Evolutionary conservation across 2,888 invertebrate species (phyloP).

Genomic region (Beris morrisii): DNA sequence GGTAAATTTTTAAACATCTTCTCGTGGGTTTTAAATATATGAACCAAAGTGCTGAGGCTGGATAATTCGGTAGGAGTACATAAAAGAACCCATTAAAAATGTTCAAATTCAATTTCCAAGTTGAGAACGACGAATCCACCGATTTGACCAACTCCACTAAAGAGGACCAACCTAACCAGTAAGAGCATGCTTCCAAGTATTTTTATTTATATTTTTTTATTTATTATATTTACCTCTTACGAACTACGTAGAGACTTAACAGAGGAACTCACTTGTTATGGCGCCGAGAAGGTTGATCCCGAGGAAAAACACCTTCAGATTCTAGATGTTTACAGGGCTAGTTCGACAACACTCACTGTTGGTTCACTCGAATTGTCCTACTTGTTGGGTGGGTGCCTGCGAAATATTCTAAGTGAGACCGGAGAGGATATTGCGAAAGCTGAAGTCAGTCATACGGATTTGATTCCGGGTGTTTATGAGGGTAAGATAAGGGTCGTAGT

Average conservation of each 20-base stretch:
- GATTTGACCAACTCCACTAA: neutral
- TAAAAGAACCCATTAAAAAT: neutral
- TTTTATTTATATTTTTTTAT: neutral
- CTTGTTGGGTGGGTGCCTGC: slow-evolving; percentile 46
- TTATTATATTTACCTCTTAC: neutral
- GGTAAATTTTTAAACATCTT: neutral
- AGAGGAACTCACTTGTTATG: slow-evolving; percentile 10
- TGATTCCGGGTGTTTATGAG: slow-evolving; percentile 77
- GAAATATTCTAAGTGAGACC: slow-evolving; percentile 39
- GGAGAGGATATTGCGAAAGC: slow-evolving; percentile 55
- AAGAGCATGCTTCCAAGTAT: neutral
- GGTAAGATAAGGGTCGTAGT: slow-evolving; percentile 57
- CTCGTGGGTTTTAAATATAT: neutral
- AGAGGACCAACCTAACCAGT: neutral
- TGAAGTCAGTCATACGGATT: slow-evolving; percentile 71
- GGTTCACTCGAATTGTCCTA: slow-evolving; percentile 43
- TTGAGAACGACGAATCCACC: slow-evolving; percentile 8
- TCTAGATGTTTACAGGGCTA: slow-evolving; percentile 48
- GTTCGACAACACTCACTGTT: slow-evolving; percentile 43
- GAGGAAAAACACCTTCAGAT: slow-evolving; percentile 41
- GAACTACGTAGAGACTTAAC: neutral
- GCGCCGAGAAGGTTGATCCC: slow-evolving; percentile 45
- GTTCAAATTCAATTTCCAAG: slow-evolving; percentile 33
- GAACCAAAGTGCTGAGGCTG: too few species aligned
- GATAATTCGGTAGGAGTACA: too few species aligned